Evolutionary conservation across 2,797 vertebrate species (phyloP).

Genomic region (Otus scops): DNA sequence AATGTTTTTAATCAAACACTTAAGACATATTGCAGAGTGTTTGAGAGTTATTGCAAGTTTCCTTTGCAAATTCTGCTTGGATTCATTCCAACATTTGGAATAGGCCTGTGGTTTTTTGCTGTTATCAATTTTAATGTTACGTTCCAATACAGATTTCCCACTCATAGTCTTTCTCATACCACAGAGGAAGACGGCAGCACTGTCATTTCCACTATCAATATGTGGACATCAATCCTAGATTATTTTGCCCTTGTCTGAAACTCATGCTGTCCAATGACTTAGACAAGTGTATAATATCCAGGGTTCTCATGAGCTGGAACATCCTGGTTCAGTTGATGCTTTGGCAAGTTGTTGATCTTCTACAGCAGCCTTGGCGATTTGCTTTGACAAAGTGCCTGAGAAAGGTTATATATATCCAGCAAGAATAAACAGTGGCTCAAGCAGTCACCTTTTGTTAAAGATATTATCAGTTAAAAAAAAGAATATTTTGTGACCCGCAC

Average conservation of each 20-base stretch:
- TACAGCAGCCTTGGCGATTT: neutral
- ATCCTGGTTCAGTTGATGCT: neutral
- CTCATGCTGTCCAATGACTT: neutral
- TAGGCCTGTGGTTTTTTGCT: neutral
- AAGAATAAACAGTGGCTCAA: neutral
- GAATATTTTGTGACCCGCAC: neutral
- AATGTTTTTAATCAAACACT: slow-evolving; percentile 1
- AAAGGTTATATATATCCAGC: neutral
- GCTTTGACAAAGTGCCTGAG: neutral
- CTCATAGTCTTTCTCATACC: neutral
- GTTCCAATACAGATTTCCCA: neutral
- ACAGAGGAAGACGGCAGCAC: neutral
- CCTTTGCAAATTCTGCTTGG: neutral
- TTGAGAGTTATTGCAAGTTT: neutral
- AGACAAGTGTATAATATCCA: neutral
- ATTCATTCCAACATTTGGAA: neutral
- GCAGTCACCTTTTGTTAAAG: neutral
- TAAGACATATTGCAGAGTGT: neutral
- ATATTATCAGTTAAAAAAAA: neutral
- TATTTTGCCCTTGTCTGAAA: neutral
- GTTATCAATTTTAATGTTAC: neutral
- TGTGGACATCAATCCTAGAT: neutral
- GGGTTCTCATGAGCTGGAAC: neutral
- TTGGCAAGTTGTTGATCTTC: neutral
- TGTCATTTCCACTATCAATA: neutral